Evolutionary conservation across 2,113 vertebrate genomes (phyloP).

Genomic region (Sceloporus undulatus): DNA sequence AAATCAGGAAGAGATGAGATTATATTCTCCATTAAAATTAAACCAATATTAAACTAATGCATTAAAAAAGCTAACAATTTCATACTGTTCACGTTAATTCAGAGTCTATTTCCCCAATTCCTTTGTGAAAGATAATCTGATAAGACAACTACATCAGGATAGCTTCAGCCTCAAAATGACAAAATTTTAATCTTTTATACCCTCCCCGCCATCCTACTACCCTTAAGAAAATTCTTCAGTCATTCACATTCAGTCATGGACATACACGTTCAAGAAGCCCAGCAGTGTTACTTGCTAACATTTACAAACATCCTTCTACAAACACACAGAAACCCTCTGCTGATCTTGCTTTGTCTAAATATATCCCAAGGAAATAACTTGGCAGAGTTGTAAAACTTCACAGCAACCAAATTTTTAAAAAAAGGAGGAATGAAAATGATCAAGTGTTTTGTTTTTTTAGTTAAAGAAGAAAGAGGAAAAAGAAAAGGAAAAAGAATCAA

Average conservation of each 20-base stretch:
- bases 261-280: conserved; percentile 70
- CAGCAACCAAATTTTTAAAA: conserved; percentile 62
- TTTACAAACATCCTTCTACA: conserved; percentile 79
- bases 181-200: conserved; percentile 75
- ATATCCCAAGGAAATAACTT: conserved; percentile 79
- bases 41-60: not conserved
- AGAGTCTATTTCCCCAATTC: fast-evolving
- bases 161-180: conserved; percentile 63
- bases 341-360: conserved; percentile 80
- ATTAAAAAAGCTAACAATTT: conserved; percentile 41
- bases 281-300: conserved; percentile 69
- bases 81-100: conserved; percentile 58
- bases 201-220: conserved; percentile 49
- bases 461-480: not conserved
- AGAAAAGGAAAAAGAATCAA: conserved; percentile 13
- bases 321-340: conserved; percentile 70
- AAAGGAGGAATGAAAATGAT: conserved; percentile 48
- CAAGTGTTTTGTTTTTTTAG: no score
- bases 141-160: conserved; percentile 63
- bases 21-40: conserved; percentile 9
- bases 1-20: conserved; percentile 3
- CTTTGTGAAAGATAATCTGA: conserved; percentile 70
- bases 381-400: conserved; percentile 76
- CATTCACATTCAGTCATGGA: conserved; percentile 69
- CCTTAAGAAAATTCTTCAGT: conserved; percentile 69